Conservation (phyloP, 1,140 invertebrate species). For the Drepana arcuata region DNA sequence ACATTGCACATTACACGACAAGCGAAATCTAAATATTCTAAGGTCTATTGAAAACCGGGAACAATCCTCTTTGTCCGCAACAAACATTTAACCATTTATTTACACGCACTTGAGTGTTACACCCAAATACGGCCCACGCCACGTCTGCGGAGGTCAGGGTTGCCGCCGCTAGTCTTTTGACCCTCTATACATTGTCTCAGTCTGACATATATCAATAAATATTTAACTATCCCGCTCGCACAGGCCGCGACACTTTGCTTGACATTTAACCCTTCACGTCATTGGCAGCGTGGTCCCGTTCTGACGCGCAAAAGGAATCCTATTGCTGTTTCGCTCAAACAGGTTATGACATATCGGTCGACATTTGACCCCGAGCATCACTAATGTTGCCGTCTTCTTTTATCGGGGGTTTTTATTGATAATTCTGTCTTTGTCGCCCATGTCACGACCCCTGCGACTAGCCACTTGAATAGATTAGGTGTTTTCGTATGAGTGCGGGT, state of each 20-base stretch:
- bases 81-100: too few relatives aligned
- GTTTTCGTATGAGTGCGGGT: slow-evolving; percentile 60
- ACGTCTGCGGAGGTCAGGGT: slow-evolving; percentile 57
- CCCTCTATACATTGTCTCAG: slow-evolving; percentile 34
- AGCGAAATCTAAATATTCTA: too few relatives aligned
- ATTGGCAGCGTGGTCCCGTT: slow-evolving; percentile 50
- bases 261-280: slow-evolving; percentile 67
- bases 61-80: too few relatives aligned
- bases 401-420: slow-evolving; percentile 29
- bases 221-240: slow-evolving; percentile 35
- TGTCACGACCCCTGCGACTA: slow-evolving; percentile 62
- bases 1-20: too few relatives aligned
- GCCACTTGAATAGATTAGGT: slow-evolving; percentile 71
- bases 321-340: slow-evolving; percentile 48
- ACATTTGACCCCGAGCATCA: slow-evolving; percentile 60
- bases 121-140: slow-evolving; percentile 44
- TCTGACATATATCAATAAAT: slow-evolving; percentile 27
- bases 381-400: slow-evolving; percentile 36
- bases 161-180: slow-evolving; percentile 66
- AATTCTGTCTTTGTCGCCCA: slow-evolving; percentile 38
- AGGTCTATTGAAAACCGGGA: too few relatives aligned
- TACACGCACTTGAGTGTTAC: too few relatives aligned
- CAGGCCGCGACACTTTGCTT: slow-evolving; percentile 64
- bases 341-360: slow-evolving; percentile 70
- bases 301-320: slow-evolving; percentile 14